phyloP scores from a whole-genome alignment of 2,113 vertebrate species.

The Heterocephalus glaber region DNA sequence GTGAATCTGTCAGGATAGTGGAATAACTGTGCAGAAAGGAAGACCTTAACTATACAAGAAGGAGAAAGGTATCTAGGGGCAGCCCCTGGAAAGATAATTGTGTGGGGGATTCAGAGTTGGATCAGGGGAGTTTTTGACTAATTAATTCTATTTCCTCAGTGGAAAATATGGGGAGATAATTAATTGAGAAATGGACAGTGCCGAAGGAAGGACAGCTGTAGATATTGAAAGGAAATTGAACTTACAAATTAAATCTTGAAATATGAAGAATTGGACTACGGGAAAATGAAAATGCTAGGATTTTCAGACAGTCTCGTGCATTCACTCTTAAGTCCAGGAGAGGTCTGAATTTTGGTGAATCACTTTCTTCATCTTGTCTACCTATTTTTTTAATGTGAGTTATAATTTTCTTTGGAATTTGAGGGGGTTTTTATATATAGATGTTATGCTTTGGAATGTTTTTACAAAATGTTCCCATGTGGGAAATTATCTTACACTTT shows the following conservation, averaged over 20 bases:
- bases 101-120: not conserved
- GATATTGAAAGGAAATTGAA: not conserved
- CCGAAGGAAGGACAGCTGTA: not conserved
- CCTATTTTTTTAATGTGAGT: not conserved
- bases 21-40: not conserved
- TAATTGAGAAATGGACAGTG: not conserved
- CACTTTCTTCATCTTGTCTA: not conserved
- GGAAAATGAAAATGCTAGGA: not conserved
- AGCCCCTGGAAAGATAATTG: not conserved
- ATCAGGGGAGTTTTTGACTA: not conserved
- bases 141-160: not conserved
- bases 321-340: not conserved
- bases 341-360: not conserved
- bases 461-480: not conserved
- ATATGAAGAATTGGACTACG: not conserved
- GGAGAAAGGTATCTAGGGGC: not conserved
- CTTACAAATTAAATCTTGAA: not conserved
- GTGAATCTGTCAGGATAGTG: not conserved
- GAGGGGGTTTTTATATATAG: not conserved
- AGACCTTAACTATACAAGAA: not conserved
- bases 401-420: conserved; percentile 46
- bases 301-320: not conserved
- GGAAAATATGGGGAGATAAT: not conserved
- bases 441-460: not conserved
- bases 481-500: not conserved